Base-by-base conservation (phyloP, 2,888 invertebrate genomes). In the Drosophila meridiana region DNA sequence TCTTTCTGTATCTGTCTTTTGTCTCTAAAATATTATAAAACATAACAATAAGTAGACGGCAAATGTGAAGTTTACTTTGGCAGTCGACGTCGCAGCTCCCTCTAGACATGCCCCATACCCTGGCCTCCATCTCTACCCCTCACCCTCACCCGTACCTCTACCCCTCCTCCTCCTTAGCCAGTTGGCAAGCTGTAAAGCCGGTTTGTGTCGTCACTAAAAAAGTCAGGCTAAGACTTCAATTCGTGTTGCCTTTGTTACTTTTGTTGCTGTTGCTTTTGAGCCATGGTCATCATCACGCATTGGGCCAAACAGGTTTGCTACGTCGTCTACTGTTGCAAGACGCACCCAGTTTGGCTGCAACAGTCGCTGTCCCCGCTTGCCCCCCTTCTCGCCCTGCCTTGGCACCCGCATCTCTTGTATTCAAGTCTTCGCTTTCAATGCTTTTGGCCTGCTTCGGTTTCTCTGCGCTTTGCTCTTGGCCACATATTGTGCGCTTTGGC, bases 31-130 rank as follows among this genome's bases (percentile, higher is more conserved):
- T 86, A 88, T 88, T 85, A 85, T 85, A 85, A 85, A 88, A 86
- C 85, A 88, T 85, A 88, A 85, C 89, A 88, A 85, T 88, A 85
- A 88, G 87, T 86, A 83, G 82, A 82, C 80, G 83, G 81, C 76
- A 83, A 87, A 88, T 80, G 84, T 85, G 76, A 87, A 76, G 77
- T 77, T 76, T 80, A 75, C 76, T 76, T 76, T 71, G 20, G 53
- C 38, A 2, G 60, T 59, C 45, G 45, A 6, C 36, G 57, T 47
- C 30, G 40, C 53, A n/a, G 70, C 56, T 58, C 58, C 63, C 70
- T 56, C 52, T 47, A 45, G 65, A 66, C 64, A 70, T 13, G 7
- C 26, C 38, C 30, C 20, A 30, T n/a, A 6, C 20, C 8, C 32
- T 43, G 8, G 30, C 26, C 20, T 20, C 20, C 20, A 20, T 20